Evolutionary conservation across 1,140 invertebrate species (phyloP), one percentile per base, ranked within the genome.

Genomic region (Euglossa dilemma): DNA sequence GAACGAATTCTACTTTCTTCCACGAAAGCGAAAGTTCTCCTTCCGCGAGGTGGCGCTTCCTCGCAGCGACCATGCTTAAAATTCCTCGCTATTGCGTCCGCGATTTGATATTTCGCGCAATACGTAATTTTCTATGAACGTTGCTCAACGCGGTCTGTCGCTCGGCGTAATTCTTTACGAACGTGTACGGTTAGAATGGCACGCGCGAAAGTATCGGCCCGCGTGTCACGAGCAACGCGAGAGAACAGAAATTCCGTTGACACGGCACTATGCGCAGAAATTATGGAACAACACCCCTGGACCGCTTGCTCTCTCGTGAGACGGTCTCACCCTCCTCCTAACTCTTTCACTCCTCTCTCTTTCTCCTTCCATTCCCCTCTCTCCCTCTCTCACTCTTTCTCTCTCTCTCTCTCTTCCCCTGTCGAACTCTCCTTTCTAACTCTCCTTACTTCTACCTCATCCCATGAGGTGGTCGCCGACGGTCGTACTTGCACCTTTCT

Each of bases 401-500:
- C 57, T 14, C 11, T 66, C 16, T 47, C 20, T 47, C 47, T 75
- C 57, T 82, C 56, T 50, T 18, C 7, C 45, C 23, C 45, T 63
- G n/a, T 18, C 54, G 36, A 20, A 72, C 67, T 56, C 66, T 79
- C 74, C 66, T 83, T 82, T 78, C 76, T 82, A 78, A 67, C 70
- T 50, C 79, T 67, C 74, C 71, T 75, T 75, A n/a, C 45, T 54
- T 69, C 66, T 28, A 70, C 66, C 79, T 78, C 72, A 67, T 89
- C 79, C 67, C 80, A 71, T 57, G 70, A 76, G 61, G 57, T 70
- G 79, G 70, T 78, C 72, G 59, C 52, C 64, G 84, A 86, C 72
- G 77, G 86, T 90, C 87, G 87, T 88, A 88, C 90, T 91, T 90
- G 88, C 85, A 90, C 87, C 90, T 91, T 91, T 91, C 91, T 90